Evolutionary conservation across 2,113 vertebrate species (phyloP).

Genomic region (Lagopus muta): DNA sequence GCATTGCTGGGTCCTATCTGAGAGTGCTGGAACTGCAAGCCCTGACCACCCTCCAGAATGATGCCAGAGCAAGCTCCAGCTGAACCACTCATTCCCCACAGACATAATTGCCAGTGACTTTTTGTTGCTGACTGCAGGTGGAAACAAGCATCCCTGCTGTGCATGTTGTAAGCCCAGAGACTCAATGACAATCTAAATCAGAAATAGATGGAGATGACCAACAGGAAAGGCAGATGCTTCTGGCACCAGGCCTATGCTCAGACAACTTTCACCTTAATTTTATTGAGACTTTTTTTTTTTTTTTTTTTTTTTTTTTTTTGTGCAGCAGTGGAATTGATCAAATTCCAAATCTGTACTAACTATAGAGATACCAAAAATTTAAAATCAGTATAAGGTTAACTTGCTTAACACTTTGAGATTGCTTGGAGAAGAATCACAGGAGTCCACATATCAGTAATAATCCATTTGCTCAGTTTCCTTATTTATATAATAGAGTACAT

Average conservation of each 20-base stretch:
- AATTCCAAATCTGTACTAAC: background rate
- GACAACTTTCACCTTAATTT: background rate
- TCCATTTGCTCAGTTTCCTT: background rate
- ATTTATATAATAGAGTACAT: background rate
- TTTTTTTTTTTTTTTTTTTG: background rate
- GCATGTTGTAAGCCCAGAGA: background rate
- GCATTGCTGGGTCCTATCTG: too few relatives aligned
- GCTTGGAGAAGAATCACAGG: background rate
- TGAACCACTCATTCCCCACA: background rate
- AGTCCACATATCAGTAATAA: background rate
- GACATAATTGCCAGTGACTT: background rate
- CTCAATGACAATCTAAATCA: background rate
- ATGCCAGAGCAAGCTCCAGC: background rate
- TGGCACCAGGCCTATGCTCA: background rate
- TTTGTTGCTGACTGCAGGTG: background rate
- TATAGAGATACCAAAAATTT: background rate
- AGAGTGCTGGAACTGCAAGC: background rate
- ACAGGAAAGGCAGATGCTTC: background rate
- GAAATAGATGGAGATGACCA: background rate
- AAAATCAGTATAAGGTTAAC: background rate
- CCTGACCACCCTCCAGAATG: background rate
- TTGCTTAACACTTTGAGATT: background rate
- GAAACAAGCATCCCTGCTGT: background rate
- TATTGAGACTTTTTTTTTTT: background rate
- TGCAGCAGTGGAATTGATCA: background rate